Evolutionary conservation across 2,113 vertebrate genomes (phyloP).

Genomic region (Probosciger aterrimus): DNA sequence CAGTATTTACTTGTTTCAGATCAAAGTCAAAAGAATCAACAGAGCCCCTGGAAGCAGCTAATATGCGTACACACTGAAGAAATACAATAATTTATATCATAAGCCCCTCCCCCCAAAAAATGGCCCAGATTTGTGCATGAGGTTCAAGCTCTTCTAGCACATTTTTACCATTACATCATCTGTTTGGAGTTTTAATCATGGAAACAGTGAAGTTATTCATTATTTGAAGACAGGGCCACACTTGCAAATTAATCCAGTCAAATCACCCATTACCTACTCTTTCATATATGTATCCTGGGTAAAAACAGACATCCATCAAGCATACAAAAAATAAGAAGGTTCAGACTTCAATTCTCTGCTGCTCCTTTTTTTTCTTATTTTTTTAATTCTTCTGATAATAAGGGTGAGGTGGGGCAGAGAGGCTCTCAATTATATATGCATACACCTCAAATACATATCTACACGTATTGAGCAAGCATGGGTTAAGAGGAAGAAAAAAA

Average conservation of each 20-base stretch:
- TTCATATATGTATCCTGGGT: background rate
- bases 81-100: background rate
- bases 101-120: background rate
- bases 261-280: background rate
- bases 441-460: background rate
- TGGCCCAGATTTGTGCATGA: background rate
- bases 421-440: background rate
- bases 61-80: background rate
- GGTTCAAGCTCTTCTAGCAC: background rate
- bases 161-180: background rate
- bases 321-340: background rate
- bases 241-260: background rate
- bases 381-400: background rate
- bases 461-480: background rate
- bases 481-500: background rate
- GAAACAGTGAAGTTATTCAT: background rate
- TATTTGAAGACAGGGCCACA: background rate
- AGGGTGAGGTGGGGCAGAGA: accelerated
- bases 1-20: background rate
- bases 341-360: background rate
- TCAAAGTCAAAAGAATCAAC: background rate
- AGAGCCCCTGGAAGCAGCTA: background rate
- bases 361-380: background rate
- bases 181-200: background rate
- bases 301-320: background rate